These are phyloP conservation scores for Limanda limanda DNA, from an alignment of 2,113 vertebrate genomes.

Conservation along the genomic window DNA sequence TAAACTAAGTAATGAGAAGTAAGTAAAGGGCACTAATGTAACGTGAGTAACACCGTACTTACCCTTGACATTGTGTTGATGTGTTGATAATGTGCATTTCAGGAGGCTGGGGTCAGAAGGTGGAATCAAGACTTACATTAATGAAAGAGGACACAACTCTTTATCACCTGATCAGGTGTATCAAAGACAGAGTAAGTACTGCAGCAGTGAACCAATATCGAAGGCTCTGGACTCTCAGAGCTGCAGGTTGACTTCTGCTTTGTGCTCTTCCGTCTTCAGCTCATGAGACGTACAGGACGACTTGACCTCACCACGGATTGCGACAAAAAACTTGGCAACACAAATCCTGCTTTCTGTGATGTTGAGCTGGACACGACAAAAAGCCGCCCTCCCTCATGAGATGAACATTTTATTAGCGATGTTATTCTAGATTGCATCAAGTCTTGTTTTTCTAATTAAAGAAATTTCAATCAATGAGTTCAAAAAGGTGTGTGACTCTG, in stretches of 20 bases:
- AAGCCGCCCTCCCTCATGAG: constrained; percentile 27
- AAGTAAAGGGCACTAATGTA: too few relatives aligned
- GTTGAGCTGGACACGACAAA: constrained; percentile 59
- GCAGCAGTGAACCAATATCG: background rate
- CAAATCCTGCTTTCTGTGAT: constrained; percentile 57
- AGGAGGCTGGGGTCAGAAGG: constrained; percentile 75
- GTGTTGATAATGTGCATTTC: background rate
- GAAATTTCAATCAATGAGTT: too few relatives aligned
- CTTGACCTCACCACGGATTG: constrained; percentile 35
- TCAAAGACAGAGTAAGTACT: constrained; percentile 73
- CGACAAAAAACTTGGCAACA: constrained; percentile 41
- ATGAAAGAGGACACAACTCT: constrained; percentile 79
- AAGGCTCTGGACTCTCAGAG: accelerated
- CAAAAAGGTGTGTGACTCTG: too few relatives aligned
- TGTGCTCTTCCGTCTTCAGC: constrained; percentile 38
- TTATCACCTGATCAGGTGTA: constrained; percentile 60
- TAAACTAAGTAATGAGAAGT: too few relatives aligned
- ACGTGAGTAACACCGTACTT: background rate
- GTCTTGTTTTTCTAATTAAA: too few relatives aligned
- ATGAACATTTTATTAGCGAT: background rate
- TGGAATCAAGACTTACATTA: constrained; percentile 71
- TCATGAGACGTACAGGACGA: constrained; percentile 26
- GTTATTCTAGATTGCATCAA: background rate
- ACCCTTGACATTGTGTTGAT: background rate
- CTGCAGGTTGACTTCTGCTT: constrained; percentile 10